Percentiles rank a stretch among this genome's conserved stretches.
Evolutionary conservation across 2,888 invertebrate species (phyloP).

Genomic region (Choristoneura rosaceana): DNA sequence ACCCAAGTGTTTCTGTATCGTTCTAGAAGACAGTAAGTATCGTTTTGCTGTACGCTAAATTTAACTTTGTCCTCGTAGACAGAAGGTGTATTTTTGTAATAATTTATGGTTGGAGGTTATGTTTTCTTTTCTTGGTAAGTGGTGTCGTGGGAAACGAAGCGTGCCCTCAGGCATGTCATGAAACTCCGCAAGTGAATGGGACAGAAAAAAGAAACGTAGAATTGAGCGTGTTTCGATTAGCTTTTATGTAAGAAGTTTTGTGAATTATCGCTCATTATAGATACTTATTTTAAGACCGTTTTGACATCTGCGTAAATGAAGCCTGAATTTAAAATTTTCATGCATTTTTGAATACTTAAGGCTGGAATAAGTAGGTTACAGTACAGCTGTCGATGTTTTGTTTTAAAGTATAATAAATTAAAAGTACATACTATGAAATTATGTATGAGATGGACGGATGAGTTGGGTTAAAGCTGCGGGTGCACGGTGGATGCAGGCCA

Average conservation of each 20-base stretch:
- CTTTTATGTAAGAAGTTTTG: conserved; percentile 50
- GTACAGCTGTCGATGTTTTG: no score
- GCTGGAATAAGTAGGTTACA: no score
- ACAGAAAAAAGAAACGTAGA: conserved; percentile 58
- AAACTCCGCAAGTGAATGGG: conserved; percentile 71
- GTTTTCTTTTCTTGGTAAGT: conserved; percentile 56
- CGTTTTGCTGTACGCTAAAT: conserved; percentile 16
- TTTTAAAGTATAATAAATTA: no score
- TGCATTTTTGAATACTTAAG: no score
- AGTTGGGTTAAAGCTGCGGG: no score
- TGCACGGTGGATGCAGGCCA: no score
- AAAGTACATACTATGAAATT: no score
- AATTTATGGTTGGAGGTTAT: conserved; percentile 34
- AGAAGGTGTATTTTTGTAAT: conserved; percentile 43
- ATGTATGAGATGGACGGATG: no score
- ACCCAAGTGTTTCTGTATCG: conserved; percentile 46
- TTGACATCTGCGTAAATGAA: conserved; percentile 4
- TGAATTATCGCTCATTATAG: conserved; percentile 33
- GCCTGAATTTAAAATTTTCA: not conserved
- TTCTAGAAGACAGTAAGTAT: conserved; percentile 44
- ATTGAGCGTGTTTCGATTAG: conserved; percentile 66
- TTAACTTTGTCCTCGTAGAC: not conserved
- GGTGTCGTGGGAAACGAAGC: conserved; percentile 85
- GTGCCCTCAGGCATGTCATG: conserved; percentile 87
- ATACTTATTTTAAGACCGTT: conserved; percentile 6